Conservation (phyloP, 1,140 invertebrate genomes). For the Drosophila teissieri region DNA sequence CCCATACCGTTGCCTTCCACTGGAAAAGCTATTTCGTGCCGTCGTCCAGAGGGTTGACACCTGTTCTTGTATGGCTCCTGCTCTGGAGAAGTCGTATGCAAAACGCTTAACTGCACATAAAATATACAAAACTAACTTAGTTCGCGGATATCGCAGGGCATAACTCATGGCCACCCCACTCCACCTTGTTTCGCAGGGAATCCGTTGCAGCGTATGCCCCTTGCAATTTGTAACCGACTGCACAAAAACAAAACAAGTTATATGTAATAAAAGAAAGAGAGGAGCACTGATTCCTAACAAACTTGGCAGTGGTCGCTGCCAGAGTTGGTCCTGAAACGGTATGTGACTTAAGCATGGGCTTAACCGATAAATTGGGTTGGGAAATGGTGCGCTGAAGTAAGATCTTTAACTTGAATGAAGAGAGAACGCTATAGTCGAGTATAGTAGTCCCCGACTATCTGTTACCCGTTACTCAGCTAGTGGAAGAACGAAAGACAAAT, state of each 20-base stretch:
- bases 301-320: conserved; percentile 5
- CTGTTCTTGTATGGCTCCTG: conserved; percentile 12
- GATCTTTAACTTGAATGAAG: not conserved
- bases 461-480: no score
- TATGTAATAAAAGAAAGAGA: conserved; percentile 47
- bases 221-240: conserved; percentile 59
- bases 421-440: not conserved
- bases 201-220: conserved; percentile 18
- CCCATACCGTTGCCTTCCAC: not conserved
- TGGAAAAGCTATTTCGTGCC: conserved; percentile 13
- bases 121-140: conserved; percentile 77
- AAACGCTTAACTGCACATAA: conserved; percentile 77
- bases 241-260: conserved; percentile 67
- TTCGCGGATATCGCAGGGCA: conserved; percentile 65
- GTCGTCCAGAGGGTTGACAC: conserved; percentile 29
- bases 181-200: not conserved
- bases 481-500: no score
- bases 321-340: conserved; percentile 1
- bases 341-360: no score
- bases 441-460: no score
- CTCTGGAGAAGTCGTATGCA: conserved; percentile 30
- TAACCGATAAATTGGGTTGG: not conserved
- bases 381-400: not conserved
- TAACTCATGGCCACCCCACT: conserved; percentile 46
- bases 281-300: conserved; percentile 52